Percentiles rank a stretch among this genome's conserved stretches.
Conservation (phyloP, 1,140 invertebrate species). For the Homarus americanus region DNA sequence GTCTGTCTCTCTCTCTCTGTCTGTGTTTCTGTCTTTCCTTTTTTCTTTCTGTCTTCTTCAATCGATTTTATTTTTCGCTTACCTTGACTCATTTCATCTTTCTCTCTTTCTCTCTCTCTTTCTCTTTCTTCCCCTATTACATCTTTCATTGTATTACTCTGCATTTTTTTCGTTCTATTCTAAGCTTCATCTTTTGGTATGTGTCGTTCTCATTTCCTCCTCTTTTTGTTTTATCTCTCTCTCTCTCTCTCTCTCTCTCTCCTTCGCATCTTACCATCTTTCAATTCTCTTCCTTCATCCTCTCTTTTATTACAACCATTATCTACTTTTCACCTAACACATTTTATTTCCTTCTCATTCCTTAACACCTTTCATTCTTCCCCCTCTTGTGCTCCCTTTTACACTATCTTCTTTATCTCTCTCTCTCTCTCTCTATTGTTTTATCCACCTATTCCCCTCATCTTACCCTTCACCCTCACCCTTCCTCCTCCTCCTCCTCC, state of each 20-base stretch:
- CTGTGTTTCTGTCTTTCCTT: background rate
- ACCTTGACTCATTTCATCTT: background rate
- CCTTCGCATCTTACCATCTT: background rate
- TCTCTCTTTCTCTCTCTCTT: conserved; percentile 51
- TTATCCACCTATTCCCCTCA: background rate
- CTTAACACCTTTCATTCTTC: background rate
- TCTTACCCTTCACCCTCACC: background rate
- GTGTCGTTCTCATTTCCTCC: background rate
- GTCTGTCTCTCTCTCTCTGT: background rate
- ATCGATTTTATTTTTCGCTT: background rate
- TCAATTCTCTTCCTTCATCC: background rate
- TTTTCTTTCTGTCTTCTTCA: background rate
- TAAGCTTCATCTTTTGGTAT: background rate
- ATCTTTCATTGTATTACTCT: conserved; percentile 23
- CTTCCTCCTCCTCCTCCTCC: background rate
- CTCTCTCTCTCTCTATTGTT: background rate
- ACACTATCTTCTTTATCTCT: conserved; percentile 9
- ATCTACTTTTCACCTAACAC: background rate
- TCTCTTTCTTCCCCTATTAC: conserved; percentile 50
- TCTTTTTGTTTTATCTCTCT: background rate
- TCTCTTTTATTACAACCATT: too few relatives aligned
- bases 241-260: background rate
- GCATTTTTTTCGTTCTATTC: background rate
- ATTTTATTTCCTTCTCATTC: background rate
- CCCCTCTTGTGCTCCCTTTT: background rate